Base-by-base conservation (phyloP, 2,113 vertebrate species). In the Ameiurus melas region DNA sequence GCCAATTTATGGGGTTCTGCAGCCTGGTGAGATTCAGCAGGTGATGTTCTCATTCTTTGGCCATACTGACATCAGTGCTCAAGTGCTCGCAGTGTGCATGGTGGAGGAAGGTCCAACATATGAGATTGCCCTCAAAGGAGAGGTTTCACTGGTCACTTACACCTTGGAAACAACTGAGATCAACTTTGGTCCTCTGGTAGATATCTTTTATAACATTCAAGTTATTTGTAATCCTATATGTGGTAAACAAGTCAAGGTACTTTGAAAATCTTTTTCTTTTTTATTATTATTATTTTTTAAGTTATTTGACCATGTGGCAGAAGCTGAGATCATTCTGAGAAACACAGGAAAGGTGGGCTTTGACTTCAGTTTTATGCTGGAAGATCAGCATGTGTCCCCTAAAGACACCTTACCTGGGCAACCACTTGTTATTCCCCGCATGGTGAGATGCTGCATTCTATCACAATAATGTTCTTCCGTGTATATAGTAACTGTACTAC, bases 71-170 rank as follows among this genome's bases (percentile, higher is more conserved):
- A 90, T 96, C 64, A 53, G 88, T 0, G 93, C 93, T 14, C 60
- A 14, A 12, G 95, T 94, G 85, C 90, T 89, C 0, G 97, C 96
- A 0, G 91, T 95, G 86, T 98, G 98, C 12, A 47, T 86, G 16
- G 96, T 99, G 4, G 94, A 97, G 81, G 97, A 96, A 7, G 98
- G 98, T 0, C 97, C 97, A 0, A 93, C 87, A 16, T 98, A 98
- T 3, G 81, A 96, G 33, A 22, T 99, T 13, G 1, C 7, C 0
- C 95, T 99, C 12, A 93, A 86, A 0, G 97, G 97, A 85, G 95
- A 98, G 86, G 94, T 97, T 9, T 97, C 96, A 0, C 39, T 91
- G 1, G 84, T 97, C 93, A 93, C 10, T 80, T 99, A 97, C 87
- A 86, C 88, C 43, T 93, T 98, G 12, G 93, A 96, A 71, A 43